Conservation (phyloP, 2,888 invertebrate genomes). For the Apocheima hispidaria region DNA sequence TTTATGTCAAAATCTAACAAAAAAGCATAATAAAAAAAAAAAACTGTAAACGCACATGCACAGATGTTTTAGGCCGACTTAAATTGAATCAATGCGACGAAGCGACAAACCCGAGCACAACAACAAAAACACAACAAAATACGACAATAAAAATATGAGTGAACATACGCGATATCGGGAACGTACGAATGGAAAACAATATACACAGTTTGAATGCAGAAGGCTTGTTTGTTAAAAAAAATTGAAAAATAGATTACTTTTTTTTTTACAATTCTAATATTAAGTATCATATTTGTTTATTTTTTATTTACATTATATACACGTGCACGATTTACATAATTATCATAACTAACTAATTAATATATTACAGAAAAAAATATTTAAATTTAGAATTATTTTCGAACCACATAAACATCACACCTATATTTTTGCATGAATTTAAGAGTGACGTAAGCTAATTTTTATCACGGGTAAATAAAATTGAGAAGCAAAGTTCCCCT, state of each 20-base stretch:
- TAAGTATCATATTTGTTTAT: too few species aligned
- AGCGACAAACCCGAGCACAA: constrained; percentile 22
- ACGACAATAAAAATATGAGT: constrained; percentile 35
- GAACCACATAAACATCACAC: too few species aligned
- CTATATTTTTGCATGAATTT: too few species aligned
- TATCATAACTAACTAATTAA: too few species aligned
- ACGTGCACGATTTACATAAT: too few species aligned
- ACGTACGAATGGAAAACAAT: constrained; percentile 29
- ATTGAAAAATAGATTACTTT: background rate
- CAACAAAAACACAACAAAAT: too few species aligned
- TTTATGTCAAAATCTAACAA: background rate
- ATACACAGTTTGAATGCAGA: background rate
- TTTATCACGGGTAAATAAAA: too few species aligned
- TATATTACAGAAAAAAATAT: too few species aligned
- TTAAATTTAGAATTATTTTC: too few species aligned
- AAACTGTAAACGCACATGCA: constrained; percentile 14
- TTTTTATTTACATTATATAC: too few species aligned
- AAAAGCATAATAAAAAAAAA: background rate
- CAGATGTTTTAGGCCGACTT: constrained; percentile 18
- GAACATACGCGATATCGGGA: constrained; percentile 31
- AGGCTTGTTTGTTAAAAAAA: background rate
- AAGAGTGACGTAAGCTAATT: too few species aligned
- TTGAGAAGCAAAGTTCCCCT: too few species aligned
- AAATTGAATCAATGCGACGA: constrained; percentile 31
- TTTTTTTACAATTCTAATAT: background rate